Evolutionary conservation across 2,797 vertebrate species (phyloP).

Genomic region (Sarcoramphus papa): DNA sequence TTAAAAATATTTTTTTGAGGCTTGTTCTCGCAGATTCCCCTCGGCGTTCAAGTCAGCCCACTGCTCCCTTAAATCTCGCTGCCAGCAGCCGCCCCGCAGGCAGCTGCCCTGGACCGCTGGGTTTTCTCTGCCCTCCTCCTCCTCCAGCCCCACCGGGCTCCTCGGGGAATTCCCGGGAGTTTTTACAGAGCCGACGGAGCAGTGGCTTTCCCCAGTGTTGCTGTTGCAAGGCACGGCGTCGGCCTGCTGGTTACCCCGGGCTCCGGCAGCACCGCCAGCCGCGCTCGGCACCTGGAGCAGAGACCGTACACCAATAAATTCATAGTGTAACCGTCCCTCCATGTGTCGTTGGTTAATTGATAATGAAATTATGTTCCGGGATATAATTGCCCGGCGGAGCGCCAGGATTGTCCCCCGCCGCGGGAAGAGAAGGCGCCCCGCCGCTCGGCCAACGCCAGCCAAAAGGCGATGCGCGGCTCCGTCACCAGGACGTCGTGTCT

Average conservation of each 20-base stretch:
- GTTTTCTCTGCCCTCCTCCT: background rate
- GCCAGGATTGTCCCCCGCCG: rapidly evolving
- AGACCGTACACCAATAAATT: background rate
- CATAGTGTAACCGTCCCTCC: no score
- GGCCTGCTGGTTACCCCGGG: rapidly evolving
- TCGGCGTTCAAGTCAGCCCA: background rate
- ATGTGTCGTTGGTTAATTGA: background rate
- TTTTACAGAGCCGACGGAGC: rapidly evolving
- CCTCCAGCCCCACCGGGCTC: background rate
- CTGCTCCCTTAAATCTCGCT: background rate
- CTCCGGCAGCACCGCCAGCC: background rate
- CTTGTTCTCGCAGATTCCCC: background rate
- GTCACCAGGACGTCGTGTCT: rapidly evolving
- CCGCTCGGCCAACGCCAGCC: background rate
- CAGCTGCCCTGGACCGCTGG: background rate
- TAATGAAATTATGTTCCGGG: background rate
- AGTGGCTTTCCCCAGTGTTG: rapidly evolving
- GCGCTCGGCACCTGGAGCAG: rapidly evolving
- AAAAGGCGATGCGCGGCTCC: rapidly evolving
- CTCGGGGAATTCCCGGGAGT: background rate
- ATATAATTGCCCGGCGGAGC: background rate
- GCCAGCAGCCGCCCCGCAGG: background rate
- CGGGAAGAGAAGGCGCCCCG: rapidly evolving
- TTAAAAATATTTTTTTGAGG: background rate
- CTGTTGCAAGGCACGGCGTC: no score